Evolutionary conservation across 2,888 invertebrate genomes (phyloP).

Genomic region (Psylliodes chrysocephalus): DNA sequence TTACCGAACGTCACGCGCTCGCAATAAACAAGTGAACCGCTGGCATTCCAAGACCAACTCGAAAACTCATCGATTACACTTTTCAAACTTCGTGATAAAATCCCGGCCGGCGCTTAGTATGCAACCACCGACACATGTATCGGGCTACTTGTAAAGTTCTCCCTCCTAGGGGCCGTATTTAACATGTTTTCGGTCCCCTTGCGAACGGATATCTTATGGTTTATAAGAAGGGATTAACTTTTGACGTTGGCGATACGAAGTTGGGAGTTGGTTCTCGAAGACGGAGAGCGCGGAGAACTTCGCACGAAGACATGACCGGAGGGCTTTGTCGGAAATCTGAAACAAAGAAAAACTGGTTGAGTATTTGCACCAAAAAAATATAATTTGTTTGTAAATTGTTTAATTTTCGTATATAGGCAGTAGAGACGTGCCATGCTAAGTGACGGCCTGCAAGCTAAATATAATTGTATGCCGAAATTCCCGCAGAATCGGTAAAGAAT

Average conservation of each 20-base stretch:
- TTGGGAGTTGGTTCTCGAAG: slow-evolving; percentile 27
- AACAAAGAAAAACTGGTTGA: slow-evolving; percentile 26
- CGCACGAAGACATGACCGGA: slow-evolving; percentile 5
- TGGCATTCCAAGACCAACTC: slow-evolving; percentile 12
- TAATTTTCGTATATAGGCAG: too few species aligned
- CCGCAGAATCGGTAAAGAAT: too few species aligned
- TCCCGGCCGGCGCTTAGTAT: slow-evolving; percentile 48
- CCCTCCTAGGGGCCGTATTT: slow-evolving; percentile 43
- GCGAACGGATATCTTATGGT: slow-evolving; percentile 31
- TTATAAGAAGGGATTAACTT: slow-evolving; percentile 29
- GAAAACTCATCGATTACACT: slow-evolving; percentile 52
- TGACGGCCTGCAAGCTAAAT: too few species aligned
- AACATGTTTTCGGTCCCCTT: slow-evolving; percentile 39
- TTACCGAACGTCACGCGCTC: slow-evolving; percentile 7
- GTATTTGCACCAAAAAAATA: too few species aligned
- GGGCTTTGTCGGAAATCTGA: slow-evolving; percentile 20
- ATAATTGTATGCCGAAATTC: too few species aligned
- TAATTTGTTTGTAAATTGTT: too few species aligned
- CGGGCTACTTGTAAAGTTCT: slow-evolving; percentile 39
- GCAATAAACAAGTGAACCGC: slow-evolving; percentile 20
- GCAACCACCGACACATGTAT: slow-evolving; percentile 52
- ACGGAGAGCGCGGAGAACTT: slow-evolving; percentile 1
- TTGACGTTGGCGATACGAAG: slow-evolving; percentile 22
- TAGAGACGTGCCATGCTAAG: too few species aligned
- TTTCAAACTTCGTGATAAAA: slow-evolving; percentile 28